phyloP scores from a whole-genome alignment of 2,797 vertebrate genomes.

The Brachyalestes nurse region DNA sequence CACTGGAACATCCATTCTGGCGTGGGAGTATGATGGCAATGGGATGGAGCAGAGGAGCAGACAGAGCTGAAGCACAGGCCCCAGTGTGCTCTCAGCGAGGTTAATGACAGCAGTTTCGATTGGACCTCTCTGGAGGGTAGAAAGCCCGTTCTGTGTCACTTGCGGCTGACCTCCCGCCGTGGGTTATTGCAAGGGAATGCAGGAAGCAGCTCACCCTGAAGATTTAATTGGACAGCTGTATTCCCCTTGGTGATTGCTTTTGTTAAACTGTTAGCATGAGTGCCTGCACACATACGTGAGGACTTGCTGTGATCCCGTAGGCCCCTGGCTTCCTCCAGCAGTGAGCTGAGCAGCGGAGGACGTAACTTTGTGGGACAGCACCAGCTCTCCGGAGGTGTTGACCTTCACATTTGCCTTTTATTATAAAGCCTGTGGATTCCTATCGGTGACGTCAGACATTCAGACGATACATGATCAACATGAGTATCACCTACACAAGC shows the following conservation, averaged over 20 bases:
- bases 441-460: constrained; percentile 37
- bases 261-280: constrained; percentile 32
- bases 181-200: constrained; percentile 41
- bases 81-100: constrained; percentile 11
- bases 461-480: constrained; percentile 44
- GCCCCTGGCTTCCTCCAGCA: constrained; percentile 5
- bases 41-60: constrained; percentile 1
- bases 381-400: not conserved
- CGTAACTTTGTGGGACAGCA: constrained; percentile 1
- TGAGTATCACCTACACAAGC: constrained; percentile 13
- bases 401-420: constrained; percentile 34
- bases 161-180: constrained; percentile 10
- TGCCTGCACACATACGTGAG: constrained; percentile 5
- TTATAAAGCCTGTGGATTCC: constrained; percentile 16
- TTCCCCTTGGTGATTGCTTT: constrained; percentile 12
- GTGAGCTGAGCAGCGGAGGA: constrained; percentile 24
- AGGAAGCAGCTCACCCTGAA: constrained; percentile 47
- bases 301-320: constrained; percentile 11
- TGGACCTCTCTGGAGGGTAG: not conserved
- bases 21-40: not conserved
- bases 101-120: constrained; percentile 25
- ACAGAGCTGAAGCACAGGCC: not conserved
- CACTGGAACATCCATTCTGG: not conserved
- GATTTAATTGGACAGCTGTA: constrained; percentile 54
- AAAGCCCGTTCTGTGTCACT: constrained; percentile 37